A percentile compares a stretch with the other conserved stretches of the same genome.
Evolutionary conservation across 1,140 invertebrate species (phyloP).

Genomic region (Drosophila chauvacae): DNA sequence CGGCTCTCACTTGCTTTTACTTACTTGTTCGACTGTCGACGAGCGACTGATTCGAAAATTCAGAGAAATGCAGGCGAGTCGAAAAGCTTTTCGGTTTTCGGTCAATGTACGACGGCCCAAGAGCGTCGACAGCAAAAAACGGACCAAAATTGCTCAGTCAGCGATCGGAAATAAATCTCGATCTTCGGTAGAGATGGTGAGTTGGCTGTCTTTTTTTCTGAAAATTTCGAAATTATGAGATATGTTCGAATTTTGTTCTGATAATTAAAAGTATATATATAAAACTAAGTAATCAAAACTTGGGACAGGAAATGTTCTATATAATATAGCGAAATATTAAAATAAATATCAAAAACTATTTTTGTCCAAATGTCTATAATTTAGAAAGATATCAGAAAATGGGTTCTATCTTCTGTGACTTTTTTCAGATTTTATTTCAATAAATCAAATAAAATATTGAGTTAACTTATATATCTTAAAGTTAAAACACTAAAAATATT

Average conservation of each 20-base stretch:
- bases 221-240: background rate
- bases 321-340: too few relatives aligned
- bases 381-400: too few relatives aligned
- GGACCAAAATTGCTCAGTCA: conserved; percentile 29
- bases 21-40: conserved; percentile 49
- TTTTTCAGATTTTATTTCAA: too few relatives aligned
- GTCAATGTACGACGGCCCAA: conserved; percentile 36
- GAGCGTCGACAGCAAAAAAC: conserved; percentile 8
- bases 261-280: background rate
- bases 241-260: background rate
- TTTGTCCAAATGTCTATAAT: too few relatives aligned
- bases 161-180: conserved; percentile 41
- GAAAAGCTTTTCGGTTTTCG: conserved; percentile 43
- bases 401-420: too few relatives aligned
- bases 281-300: too few relatives aligned
- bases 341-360: too few relatives aligned
- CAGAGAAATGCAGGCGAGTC: conserved; percentile 29
- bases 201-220: background rate
- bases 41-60: conserved; percentile 55
- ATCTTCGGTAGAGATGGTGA: conserved; percentile 7
- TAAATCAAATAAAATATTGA: too few relatives aligned
- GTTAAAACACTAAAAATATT: too few relatives aligned
- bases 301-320: too few relatives aligned
- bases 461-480: too few relatives aligned
- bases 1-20: conserved; percentile 17